Base-by-base conservation (phyloP, 2,888 invertebrate species). In the Agriopis leucophaearia region DNA sequence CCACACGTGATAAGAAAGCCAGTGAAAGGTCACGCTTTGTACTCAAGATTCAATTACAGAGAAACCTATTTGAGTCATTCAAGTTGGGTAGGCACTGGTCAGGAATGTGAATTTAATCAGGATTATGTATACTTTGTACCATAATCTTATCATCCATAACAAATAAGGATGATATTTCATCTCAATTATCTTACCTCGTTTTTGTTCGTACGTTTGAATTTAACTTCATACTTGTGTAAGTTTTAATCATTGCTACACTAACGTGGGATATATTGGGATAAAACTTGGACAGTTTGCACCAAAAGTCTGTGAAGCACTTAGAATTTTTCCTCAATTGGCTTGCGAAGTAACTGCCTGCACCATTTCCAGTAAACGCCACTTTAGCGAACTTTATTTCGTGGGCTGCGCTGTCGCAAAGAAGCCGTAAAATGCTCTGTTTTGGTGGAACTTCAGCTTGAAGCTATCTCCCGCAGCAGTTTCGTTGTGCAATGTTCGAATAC, bases 1-100 rank as follows among this genome's bases (percentile, higher is more conserved):
- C 58, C 58, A 38, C 38, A 55, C 18, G 36, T 36, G 38, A 54
- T 47, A 62, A 52, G 44, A 52, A 27, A 54, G 45, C 52, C 15
- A n/a, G 3, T 36, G 35, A 62, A 62, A 62, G 61, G 61, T 61
- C 61, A 54, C 54, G 61, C 44, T 50, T 59, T 59, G 27, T 48
- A 50, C 45, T 51, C 50, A 27, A 59, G 50, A 50, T 52, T 45
- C 54, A 62, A 54, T 62, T 45, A 62, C 61, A 0, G 36, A 52
- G 52, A 61, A 52, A 52, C 54, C 61, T 62, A 54, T 38, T 38
- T 15, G 48, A 47, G 48, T 48, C 48, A 12, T 40, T 48, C 27
- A 18, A 44, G 18, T 55, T 40, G n/a, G 18, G 40, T 18, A 18
- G 16, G 38, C 58, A n/a, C 44, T 55, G 55, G 55, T 13, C 55